Percentiles rank a stretch among this genome's conserved stretches.
Evolutionary conservation across 2,113 vertebrate genomes (phyloP).

Genomic region (Sapayoa aenigma): DNA sequence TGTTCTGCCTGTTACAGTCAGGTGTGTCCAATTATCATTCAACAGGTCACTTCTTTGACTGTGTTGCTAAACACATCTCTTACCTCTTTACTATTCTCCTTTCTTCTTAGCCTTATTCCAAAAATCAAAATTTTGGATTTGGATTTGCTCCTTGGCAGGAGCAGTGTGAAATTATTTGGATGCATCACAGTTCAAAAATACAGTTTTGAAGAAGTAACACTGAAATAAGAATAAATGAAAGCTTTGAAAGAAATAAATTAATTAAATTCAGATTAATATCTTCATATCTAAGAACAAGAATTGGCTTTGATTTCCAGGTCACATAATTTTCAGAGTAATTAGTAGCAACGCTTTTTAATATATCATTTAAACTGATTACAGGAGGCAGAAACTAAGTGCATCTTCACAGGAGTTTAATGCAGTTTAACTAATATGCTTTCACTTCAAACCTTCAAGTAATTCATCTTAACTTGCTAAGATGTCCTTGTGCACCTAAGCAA

Average conservation of each 20-base stretch:
- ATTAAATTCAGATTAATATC: background rate
- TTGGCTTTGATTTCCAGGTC: constrained; percentile 17
- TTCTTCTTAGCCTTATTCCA: background rate
- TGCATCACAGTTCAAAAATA: background rate
- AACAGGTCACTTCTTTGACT: background rate
- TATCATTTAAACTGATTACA: constrained; percentile 29
- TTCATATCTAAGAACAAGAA: background rate
- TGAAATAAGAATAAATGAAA: constrained; percentile 3
- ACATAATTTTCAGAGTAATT: constrained; percentile 33
- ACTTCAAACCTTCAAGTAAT: constrained; percentile 8
- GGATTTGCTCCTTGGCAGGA: too few relatives aligned
- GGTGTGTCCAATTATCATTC: background rate
- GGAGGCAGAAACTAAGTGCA: constrained; percentile 15
- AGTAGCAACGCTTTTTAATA: constrained; percentile 31
- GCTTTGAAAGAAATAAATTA: background rate
- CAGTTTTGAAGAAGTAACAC: background rate
- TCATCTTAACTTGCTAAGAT: background rate
- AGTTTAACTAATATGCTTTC: constrained; percentile 36
- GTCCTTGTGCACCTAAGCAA: background rate
- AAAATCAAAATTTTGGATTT: background rate
- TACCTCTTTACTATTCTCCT: background rate
- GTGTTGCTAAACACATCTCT: background rate
- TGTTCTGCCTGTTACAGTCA: background rate
- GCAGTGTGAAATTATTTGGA: background rate
- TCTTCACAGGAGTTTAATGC: background rate